A percentile compares a stretch with the other conserved stretches of the same genome.
Evolutionary conservation across 2,113 vertebrate genomes (phyloP).

Genomic region (Myotis yumanensis): DNA sequence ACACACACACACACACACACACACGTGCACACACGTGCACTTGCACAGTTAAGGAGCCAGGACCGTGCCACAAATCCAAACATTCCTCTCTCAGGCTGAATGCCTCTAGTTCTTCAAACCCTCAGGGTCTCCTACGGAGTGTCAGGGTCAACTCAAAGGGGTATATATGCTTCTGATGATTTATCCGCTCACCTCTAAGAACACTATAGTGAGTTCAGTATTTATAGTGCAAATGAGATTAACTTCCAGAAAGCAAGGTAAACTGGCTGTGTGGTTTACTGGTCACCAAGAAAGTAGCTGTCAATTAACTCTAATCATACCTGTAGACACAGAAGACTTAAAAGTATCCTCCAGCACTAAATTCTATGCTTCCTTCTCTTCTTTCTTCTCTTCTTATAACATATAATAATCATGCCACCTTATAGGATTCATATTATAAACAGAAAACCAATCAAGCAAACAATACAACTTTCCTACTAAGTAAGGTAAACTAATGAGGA

Average conservation of each 20-base stretch:
- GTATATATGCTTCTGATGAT: neutral
- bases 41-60: neutral
- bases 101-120: neutral
- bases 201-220: neutral
- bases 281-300: neutral
- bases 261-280: neutral
- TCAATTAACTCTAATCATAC: neutral
- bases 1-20: neutral
- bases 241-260: neutral
- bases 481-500: neutral
- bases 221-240: neutral
- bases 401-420: neutral
- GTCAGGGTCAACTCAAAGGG: neutral
- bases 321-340: neutral
- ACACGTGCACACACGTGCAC: neutral
- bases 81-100: neutral
- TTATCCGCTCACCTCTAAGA: neutral
- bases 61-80: neutral
- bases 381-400: neutral
- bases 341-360: neutral
- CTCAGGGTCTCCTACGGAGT: neutral
- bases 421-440: neutral
- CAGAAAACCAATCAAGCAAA: conserved; percentile 1
- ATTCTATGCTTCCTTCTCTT: neutral
- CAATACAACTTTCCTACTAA: neutral